Conservation (phyloP, 2,888 invertebrate genomes). For the Volucella inflata region DNA sequence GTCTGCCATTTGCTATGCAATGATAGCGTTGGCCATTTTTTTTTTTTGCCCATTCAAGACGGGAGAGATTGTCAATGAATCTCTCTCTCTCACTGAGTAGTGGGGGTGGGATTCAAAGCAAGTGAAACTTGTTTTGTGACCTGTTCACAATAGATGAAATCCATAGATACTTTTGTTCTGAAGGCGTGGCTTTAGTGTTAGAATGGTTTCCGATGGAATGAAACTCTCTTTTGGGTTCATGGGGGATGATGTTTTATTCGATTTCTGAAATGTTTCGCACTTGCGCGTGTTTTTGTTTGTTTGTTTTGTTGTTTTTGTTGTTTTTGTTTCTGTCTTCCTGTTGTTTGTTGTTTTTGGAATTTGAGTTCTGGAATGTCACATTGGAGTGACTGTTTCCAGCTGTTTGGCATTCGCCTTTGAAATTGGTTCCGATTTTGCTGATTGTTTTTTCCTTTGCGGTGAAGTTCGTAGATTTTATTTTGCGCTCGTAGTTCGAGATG, state of each 20-base stretch:
- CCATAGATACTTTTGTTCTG: background rate
- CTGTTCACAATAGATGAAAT: slow-evolving; percentile 50
- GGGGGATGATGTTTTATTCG: slow-evolving; percentile 38
- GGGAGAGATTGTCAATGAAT: slow-evolving; percentile 8
- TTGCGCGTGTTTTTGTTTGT: slow-evolving; percentile 46
- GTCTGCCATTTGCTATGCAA: slow-evolving; percentile 70
- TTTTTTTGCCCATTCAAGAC: slow-evolving; percentile 30
- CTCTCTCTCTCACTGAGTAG: slow-evolving; percentile 43
- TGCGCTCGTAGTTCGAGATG: slow-evolving; percentile 30
- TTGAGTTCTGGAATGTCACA: slow-evolving; percentile 52
- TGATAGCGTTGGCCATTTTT: slow-evolving; percentile 71
- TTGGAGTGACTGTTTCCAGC: slow-evolving; percentile 60
- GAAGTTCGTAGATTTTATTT: slow-evolving; percentile 22
- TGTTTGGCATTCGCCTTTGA: slow-evolving; percentile 50
- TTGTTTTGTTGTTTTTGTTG: too few relatives aligned
- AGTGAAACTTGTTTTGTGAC: slow-evolving; percentile 36
- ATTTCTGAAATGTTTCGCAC: slow-evolving; percentile 41
- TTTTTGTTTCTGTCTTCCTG: too few relatives aligned
- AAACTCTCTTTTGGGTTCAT: slow-evolving; percentile 41
- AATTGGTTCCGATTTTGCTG: slow-evolving; percentile 34
- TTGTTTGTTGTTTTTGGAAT: background rate
- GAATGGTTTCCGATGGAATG: slow-evolving; percentile 19
- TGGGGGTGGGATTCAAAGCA: slow-evolving; percentile 59
- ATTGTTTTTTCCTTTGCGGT: slow-evolving; percentile 13
- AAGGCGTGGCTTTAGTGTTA: slow-evolving; percentile 53